phyloP scores from a whole-genome alignment of 1,140 invertebrate genomes.

The Drosophila eugracilis region DNA sequence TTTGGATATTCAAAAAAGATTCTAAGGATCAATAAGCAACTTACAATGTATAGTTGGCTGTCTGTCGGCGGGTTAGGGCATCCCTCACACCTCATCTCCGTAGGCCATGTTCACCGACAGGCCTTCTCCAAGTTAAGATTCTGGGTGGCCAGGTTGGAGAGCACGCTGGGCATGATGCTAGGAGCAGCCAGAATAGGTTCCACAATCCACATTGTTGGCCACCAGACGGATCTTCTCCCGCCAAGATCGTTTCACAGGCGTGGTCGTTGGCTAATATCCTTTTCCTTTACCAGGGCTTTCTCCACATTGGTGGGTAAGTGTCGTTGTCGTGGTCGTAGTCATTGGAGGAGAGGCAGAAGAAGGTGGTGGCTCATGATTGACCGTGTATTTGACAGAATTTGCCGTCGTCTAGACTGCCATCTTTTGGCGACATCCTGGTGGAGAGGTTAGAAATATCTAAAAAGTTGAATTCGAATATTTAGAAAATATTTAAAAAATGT shows the following conservation, averaged over 20 bases:
- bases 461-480: too few species aligned
- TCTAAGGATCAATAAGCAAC: conserved; percentile 7
- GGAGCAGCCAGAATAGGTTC: conserved; percentile 91
- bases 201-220: conserved; percentile 90
- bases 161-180: conserved; percentile 92
- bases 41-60: conserved; percentile 88
- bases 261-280: not conserved
- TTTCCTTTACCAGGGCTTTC: conserved; percentile 20
- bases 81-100: conserved; percentile 89
- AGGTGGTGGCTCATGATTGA: conserved; percentile 31
- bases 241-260: conserved; percentile 64
- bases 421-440: conserved; percentile 59
- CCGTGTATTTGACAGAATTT: conserved; percentile 61
- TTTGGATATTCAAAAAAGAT: too few species aligned
- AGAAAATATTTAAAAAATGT: too few species aligned
- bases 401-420: conserved; percentile 52
- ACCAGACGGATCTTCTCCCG: conserved; percentile 86
- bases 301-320: conserved; percentile 11
- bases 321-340: not conserved
- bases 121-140: conserved; percentile 94
- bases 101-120: conserved; percentile 92
- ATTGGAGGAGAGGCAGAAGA: too few species aligned
- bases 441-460: too few species aligned
- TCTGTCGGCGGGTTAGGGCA: conserved; percentile 89
- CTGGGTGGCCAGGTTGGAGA: conserved; percentile 91